Evolutionary conservation across 2,888 invertebrate species (phyloP), one percentile per base, ranked within the genome.

Genomic region (Chesias legatella): DNA sequence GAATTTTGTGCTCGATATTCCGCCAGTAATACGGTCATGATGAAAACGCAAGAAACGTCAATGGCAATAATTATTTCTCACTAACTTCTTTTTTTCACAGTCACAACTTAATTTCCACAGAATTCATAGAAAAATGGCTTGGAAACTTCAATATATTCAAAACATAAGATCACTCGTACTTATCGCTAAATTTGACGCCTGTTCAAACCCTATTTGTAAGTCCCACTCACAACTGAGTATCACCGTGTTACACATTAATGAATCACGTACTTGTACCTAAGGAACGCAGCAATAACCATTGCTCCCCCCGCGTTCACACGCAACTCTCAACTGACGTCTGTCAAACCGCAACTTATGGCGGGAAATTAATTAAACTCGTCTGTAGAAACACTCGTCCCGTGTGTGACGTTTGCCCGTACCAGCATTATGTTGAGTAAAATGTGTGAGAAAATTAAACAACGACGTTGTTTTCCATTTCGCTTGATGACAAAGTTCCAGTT

Each of bases 401-500:
- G 39, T 51, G 55, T 60, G 40, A 31, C 37, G 30, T 33, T 38
- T 10, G 33, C 36, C 29, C 30, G 33, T 29, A 28, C 43, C 33
- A 33, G 26, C 43, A 35, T 37, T 33, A 41, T 44, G 31, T 39
- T 40, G 36, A 54, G 56, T 58, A 65, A 63, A 67, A 67, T 43
- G 64, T 67, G 72, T 73, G 76, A 67, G 79, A 79, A 79, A 72
- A 74, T 78, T 70, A 73, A 73, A 74, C 71, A 69, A 65, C 65
- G 56, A 64, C 63, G 61, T 58, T 51, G 67, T 67, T 75, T 75
- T 72, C 73, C 67, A 71, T 76, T 74, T 70, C 72, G 67, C 60
- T 68, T 62, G 63, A 51, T 60, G 40, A 33, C 36, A 29, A 27
- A 33, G 47, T 23, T 24, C 37, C 31, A 28, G 28, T 42, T 31